Base-by-base conservation (phyloP, 2,113 vertebrate species). In the Phycodurus eques region DNA sequence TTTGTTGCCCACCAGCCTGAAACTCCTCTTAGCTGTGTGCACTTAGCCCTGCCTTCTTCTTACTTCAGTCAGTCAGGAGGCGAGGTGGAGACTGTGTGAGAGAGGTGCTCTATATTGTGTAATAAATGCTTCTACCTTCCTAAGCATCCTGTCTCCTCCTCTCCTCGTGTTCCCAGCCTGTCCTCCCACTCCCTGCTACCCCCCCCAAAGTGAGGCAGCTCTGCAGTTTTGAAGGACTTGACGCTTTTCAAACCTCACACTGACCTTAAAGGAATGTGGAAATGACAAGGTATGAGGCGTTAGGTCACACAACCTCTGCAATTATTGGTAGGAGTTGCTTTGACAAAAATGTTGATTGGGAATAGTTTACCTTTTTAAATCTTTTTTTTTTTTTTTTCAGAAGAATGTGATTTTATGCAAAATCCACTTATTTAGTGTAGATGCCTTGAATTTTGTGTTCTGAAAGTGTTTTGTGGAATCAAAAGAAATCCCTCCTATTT, bases 401-500 rank as follows among this genome's bases (percentile, higher is more conserved):
- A 89, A 81, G 70, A 90, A 91, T 92, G 87, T 92, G 86, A 92
- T 91, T 74, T 79, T 75, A 73, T 83, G 71, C 81, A 80, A 82
- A 68, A 77, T 79, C 72, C 69, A 74, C 73, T 80, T 67, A 84
- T 78, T 85, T 71, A 75, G 71, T 85, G 80, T 88, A 87, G 74
- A 67, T 83, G 84, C 82, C 84, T 87, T 61, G 87, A 75, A 43
- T 79, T 84, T 86, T 88, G 86, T 81, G 87, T 80, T 84, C 85
- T 85, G 77, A 87, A 83, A 84, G 82, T 72, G 43, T 66, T 88
- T 86, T 85, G 80, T 87, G 82, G 79, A 77, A 80, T 84, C 71
- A 79, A 77, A 83, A 8, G 61, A 66, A 87, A 82, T 71, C 67
- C 82, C 73, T 83, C 83, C 88, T 66, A 88, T 90, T 88, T 85